These are phyloP conservation scores for Drosophila silvestris DNA, from an alignment of 2,888 invertebrate species.

Conservation along the genomic window DNA sequence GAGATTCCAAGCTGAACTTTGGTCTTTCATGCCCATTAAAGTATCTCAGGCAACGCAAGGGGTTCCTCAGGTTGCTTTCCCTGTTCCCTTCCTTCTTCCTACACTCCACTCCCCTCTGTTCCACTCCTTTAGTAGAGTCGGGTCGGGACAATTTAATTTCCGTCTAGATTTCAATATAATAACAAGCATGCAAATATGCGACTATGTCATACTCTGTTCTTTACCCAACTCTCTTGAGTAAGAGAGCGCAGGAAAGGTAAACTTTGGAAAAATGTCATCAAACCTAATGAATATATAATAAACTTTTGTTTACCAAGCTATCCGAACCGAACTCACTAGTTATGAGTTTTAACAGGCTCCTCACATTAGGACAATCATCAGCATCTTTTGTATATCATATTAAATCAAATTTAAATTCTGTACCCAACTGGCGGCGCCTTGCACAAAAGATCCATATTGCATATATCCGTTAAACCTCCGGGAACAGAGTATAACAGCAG, in stretches of 20 bases:
- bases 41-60: constrained; percentile 61
- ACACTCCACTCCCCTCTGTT: neutral
- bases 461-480: neutral
- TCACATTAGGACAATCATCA: neutral
- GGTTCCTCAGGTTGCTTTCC: neutral
- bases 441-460: neutral
- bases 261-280: no score
- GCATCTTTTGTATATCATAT: no score
- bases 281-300: neutral
- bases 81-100: no score
- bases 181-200: constrained; percentile 3
- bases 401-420: neutral
- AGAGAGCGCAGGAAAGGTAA: neutral
- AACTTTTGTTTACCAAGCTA: neutral
- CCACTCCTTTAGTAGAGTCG: constrained; percentile 21
- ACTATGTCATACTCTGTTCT: neutral
- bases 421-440: neutral
- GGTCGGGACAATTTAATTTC: constrained; percentile 80
- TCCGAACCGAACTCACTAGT: neutral
- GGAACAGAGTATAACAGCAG: neutral
- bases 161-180: constrained; percentile 75
- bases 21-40: constrained; percentile 70
- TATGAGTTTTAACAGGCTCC: neutral
- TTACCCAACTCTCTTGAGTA: neutral
- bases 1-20: constrained; percentile 59